Conservation (phyloP, 2,797 vertebrate genomes). For the Tangara arthus region DNA sequence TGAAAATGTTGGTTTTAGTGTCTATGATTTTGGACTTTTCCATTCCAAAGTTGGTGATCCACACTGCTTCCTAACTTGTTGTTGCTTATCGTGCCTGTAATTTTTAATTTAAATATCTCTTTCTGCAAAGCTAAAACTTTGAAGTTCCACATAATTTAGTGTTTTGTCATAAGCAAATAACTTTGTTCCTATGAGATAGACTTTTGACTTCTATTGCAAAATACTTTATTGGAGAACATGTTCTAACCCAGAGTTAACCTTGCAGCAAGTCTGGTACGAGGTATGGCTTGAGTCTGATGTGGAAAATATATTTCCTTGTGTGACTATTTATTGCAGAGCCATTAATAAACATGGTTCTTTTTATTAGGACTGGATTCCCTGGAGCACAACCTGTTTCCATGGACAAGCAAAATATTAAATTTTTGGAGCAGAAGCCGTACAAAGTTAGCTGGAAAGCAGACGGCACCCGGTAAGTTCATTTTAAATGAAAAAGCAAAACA, state of each 20-base stretch:
- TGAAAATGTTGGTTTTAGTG: neutral
- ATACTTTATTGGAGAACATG: neutral
- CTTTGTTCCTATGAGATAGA: neutral
- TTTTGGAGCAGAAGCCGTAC: constrained; percentile 92
- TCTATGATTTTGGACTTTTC: neutral
- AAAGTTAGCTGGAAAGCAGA: constrained; percentile 99
- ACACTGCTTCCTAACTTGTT: neutral
- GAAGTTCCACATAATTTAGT: neutral
- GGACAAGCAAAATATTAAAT: constrained; percentile 92
- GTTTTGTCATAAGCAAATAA: neutral
- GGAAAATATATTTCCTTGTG: constrained; percentile 3
- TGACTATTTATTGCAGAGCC: neutral
- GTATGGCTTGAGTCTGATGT: constrained; percentile 16
- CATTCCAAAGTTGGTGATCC: neutral
- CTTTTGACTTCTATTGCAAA: neutral
- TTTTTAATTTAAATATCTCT: neutral
- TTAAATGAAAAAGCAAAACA: neutral
- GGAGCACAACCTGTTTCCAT: constrained; percentile 98
- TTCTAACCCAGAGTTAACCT: constrained; percentile 27
- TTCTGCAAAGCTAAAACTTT: neutral
- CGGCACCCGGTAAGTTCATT: constrained; percentile 89
- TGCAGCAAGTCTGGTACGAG: neutral
- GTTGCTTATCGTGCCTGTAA: neutral
- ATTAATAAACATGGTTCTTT: neutral
- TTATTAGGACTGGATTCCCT: constrained; percentile 90